phyloP scores from a whole-genome alignment of 2,888 invertebrate genomes.

The Cheilosia grossa region DNA sequence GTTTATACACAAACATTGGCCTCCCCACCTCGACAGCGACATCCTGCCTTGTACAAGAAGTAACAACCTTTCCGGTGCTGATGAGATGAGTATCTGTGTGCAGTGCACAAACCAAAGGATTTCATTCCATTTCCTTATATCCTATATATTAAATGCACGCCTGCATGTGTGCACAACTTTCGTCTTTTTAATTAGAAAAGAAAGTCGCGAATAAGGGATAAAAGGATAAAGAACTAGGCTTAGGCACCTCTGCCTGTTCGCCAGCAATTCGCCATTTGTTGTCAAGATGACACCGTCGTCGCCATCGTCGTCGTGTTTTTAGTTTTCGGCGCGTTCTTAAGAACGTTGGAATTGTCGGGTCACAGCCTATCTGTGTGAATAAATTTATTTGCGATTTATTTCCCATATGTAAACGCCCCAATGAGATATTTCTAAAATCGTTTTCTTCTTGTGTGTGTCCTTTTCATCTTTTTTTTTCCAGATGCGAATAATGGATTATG shows the following conservation, averaged over 20 bases:
- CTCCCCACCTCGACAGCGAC: constrained; percentile 7
- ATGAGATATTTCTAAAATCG: constrained; percentile 31
- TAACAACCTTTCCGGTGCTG: constrained; percentile 67
- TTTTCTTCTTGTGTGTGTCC: constrained; percentile 50
- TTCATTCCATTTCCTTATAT: constrained; percentile 68
- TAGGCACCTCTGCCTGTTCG: too few species aligned
- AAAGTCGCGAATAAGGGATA: constrained; percentile 34
- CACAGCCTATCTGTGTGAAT: constrained; percentile 28
- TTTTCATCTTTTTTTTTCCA: constrained; percentile 56
- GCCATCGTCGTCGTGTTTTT: constrained; percentile 52
- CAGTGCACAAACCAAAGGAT: constrained; percentile 19
- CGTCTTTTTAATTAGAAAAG: constrained; percentile 58
- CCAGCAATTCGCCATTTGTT: constrained; percentile 46
- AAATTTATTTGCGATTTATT: constrained; percentile 7
- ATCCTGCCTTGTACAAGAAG: constrained; percentile 40
- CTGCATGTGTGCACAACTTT: constrained; percentile 37
- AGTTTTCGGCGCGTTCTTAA: constrained; percentile 56
- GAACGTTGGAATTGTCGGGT: constrained; percentile 34
- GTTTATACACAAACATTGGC: constrained; percentile 61
- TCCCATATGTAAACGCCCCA: constrained; percentile 16
- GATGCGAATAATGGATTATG: constrained; percentile 63
- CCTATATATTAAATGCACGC: constrained; percentile 41
- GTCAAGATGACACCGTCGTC: constrained; percentile 69
- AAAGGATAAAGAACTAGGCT: constrained; percentile 21
- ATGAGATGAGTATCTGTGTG: constrained; percentile 30